These are phyloP conservation scores for Cottoperca gobio DNA, from an alignment of 2,797 vertebrate species.

Conservation along the genomic window DNA sequence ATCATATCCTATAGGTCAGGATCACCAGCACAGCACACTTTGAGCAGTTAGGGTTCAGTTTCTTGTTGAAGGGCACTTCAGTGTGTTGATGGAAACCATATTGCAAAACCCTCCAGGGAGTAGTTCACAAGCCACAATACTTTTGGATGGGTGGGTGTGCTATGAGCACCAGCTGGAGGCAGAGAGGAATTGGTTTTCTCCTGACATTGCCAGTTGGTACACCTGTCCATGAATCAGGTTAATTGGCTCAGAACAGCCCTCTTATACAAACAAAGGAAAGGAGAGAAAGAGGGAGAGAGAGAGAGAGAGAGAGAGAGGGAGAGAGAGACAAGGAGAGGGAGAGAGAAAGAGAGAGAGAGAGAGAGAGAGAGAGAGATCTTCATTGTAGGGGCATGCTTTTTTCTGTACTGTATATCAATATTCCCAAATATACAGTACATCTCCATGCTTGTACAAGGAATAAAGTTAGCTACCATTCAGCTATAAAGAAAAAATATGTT, in stretches of 20 bases:
- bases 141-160: constrained; percentile 53
- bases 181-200: constrained; percentile 42
- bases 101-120: constrained; percentile 59
- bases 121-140: constrained; percentile 53
- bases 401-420: background rate
- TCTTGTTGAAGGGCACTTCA: constrained; percentile 65
- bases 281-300: too few relatives aligned
- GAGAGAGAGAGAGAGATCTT: background rate
- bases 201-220: constrained; percentile 56
- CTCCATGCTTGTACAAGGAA: background rate
- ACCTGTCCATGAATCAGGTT: constrained; percentile 50
- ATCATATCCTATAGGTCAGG: constrained; percentile 56
- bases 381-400: background rate
- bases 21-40: constrained; percentile 36
- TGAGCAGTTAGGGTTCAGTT: constrained; percentile 52
- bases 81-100: constrained; percentile 67
- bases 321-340: too few relatives aligned
- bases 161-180: constrained; percentile 53
- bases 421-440: background rate
- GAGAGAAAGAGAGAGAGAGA: background rate
- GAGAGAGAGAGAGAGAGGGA: too few relatives aligned
- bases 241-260: constrained; percentile 43
- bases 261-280: constrained; percentile 9
- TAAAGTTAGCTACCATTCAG: background rate
- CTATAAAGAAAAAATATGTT: background rate